Conservation (phyloP, 2,888 invertebrate genomes). For the Formica aserva region DNA sequence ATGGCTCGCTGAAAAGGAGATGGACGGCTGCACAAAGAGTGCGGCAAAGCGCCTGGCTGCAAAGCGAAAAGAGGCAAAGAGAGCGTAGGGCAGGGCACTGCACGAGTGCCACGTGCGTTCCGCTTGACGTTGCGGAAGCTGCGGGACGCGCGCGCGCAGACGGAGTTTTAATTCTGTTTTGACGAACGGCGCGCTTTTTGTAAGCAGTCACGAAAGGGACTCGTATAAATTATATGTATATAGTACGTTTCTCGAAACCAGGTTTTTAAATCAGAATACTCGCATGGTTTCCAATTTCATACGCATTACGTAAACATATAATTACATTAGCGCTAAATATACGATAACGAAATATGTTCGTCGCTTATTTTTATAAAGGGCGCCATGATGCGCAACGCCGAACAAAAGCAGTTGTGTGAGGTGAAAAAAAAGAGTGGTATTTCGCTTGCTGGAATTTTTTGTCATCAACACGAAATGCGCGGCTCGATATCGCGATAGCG, state of each 20-base stretch:
- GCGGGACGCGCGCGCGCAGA: neutral
- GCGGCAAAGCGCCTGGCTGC: slow-evolving; percentile 12
- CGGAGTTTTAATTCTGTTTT: slow-evolving; percentile 47
- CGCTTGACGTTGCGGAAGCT: slow-evolving; percentile 47
- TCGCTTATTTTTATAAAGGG: neutral
- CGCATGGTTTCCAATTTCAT: neutral
- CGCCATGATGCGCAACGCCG: neutral
- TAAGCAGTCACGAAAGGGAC: neutral
- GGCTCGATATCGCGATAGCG: slow-evolving; percentile 51
- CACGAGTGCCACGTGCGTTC: slow-evolving; percentile 34
- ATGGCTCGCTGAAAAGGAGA: slow-evolving; percentile 61
- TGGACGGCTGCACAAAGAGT: slow-evolving; percentile 39
- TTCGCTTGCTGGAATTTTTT: slow-evolving; percentile 28
- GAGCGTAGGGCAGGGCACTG: slow-evolving; percentile 25
- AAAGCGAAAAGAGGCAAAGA: slow-evolving; percentile 40
- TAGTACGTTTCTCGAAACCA: neutral
- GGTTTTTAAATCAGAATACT: neutral
- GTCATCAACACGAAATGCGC: slow-evolving; percentile 26
- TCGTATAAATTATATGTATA: neutral
- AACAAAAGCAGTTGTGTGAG: slow-evolving; percentile 4
- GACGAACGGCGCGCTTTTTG: slow-evolving; percentile 41
- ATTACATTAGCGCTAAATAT: neutral
- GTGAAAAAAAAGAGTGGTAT: neutral
- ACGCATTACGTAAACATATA: neutral
- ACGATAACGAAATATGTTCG: neutral